A percentile compares a stretch with the other conserved stretches of the same genome.
Evolutionary conservation across 2,113 vertebrate genomes (phyloP).

Genomic region (Eclectus roratus): DNA sequence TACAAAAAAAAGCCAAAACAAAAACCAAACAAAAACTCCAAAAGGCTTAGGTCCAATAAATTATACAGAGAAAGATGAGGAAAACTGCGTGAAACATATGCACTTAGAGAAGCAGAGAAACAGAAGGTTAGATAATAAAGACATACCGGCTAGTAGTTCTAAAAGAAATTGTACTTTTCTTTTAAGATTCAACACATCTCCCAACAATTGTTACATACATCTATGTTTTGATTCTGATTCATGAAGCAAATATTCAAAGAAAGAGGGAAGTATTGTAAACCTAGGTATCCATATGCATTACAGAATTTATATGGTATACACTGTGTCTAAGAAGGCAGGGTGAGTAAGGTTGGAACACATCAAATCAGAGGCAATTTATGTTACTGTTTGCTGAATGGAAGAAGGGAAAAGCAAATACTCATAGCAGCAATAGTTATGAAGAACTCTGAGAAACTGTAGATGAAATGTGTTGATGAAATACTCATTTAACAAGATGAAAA

Average conservation of each 20-base stretch:
- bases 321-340: neutral
- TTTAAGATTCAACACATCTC: neutral
- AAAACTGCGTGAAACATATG: neutral
- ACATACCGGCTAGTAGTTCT: neutral
- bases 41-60: neutral
- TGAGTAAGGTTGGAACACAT: neutral
- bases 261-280: neutral
- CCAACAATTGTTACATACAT: neutral
- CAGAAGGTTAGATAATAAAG: neutral
- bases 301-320: neutral
- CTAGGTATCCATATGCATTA: neutral
- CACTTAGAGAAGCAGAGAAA: neutral
- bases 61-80: neutral
- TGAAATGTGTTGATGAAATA: neutral
- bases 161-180: neutral
- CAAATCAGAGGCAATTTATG: neutral
- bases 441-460: neutral
- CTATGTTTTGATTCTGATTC: neutral
- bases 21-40: neutral
- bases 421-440: neutral
- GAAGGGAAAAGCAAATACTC: neutral
- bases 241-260: neutral
- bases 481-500: neutral
- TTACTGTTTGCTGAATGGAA: neutral
- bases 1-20: neutral